Evolutionary conservation across 2,113 vertebrate genomes (phyloP).

Genomic region (Alaudala cheleensis): DNA sequence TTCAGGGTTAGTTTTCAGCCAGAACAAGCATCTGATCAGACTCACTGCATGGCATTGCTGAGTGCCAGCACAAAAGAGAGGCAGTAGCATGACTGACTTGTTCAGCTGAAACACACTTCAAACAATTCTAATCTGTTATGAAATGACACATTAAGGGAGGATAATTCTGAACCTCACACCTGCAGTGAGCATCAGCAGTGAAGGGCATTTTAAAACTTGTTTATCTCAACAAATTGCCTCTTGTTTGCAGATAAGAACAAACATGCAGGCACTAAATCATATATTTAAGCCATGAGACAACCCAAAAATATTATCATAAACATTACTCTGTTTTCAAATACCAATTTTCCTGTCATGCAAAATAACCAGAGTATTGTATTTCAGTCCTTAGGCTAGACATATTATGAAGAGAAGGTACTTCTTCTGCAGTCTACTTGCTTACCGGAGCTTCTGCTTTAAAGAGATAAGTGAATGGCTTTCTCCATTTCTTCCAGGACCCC

Average conservation of each 20-base stretch:
- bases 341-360: background rate
- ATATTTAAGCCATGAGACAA: background rate
- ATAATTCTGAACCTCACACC: background rate
- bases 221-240: slow-evolving; percentile 1
- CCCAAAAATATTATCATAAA: background rate
- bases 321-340: background rate
- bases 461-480: background rate
- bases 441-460: background rate
- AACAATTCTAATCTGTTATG: background rate
- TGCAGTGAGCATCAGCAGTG: background rate
- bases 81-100: background rate
- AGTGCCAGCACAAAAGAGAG: background rate
- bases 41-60: background rate
- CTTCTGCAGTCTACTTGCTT: background rate
- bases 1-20: slow-evolving; percentile 49
- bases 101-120: slow-evolving; percentile 13
- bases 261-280: background rate
- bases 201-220: background rate
- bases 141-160: background rate
- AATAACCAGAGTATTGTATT: background rate
- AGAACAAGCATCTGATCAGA: slow-evolving; percentile 17
- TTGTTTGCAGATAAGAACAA: background rate
- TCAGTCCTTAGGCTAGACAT: background rate
- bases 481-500: background rate
- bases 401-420: background rate